Conservation (phyloP, 2,888 invertebrate genomes). For the Peribatodes rhomboidaria region DNA sequence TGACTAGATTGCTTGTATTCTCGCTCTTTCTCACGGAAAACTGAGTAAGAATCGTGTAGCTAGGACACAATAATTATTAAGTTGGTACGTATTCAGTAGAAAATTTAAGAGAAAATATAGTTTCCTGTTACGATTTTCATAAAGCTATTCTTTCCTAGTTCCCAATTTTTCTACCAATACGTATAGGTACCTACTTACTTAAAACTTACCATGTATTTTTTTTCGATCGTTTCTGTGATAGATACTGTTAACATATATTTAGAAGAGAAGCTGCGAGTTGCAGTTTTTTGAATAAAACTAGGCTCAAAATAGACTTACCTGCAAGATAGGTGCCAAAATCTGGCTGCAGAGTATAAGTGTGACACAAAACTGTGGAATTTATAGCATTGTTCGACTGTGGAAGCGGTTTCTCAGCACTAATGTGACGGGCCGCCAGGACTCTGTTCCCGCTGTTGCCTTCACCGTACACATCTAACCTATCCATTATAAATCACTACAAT, state of each 20-base stretch:
- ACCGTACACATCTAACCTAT: slow-evolving; percentile 70
- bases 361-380: slow-evolving; percentile 75
- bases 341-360: slow-evolving; percentile 72
- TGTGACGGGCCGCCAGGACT: slow-evolving; percentile 68
- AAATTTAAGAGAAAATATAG: no score
- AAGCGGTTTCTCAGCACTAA: slow-evolving; percentile 66
- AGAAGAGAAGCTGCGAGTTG: background rate
- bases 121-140: no score
- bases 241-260: background rate
- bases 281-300: slow-evolving; percentile 1
- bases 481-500: slow-evolving; percentile 25
- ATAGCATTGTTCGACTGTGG: slow-evolving; percentile 65
- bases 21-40: no score
- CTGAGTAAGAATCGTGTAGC: no score
- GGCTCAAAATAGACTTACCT: slow-evolving; percentile 62
- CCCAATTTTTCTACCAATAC: no score
- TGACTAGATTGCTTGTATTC: no score
- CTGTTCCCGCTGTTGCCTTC: slow-evolving; percentile 62
- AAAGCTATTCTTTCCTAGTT: no score
- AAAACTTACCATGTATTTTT: no score
- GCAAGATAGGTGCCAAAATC: slow-evolving; percentile 72
- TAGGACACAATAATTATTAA: no score
- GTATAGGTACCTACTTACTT: background rate
- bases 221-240: no score
- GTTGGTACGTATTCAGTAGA: no score